phyloP scores from a whole-genome alignment of 2,888 invertebrate species.

The Boloria selene region DNA sequence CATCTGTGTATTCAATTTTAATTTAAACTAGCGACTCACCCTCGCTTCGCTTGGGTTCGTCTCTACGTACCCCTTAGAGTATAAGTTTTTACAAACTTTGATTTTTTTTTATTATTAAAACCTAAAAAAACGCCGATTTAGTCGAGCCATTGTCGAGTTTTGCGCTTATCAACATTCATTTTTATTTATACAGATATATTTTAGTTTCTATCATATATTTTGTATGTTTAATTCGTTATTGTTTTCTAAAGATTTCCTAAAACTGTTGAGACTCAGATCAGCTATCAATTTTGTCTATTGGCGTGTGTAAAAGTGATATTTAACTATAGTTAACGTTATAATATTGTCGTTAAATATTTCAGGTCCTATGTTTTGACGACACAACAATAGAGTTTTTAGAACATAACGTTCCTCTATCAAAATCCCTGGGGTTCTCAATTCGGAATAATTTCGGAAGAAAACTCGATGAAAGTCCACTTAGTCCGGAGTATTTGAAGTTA shows the following conservation, averaged over 20 bases:
- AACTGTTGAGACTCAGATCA: too few species aligned
- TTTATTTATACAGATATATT: too few species aligned
- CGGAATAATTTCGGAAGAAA: slow-evolving; percentile 44
- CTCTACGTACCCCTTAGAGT: too few species aligned
- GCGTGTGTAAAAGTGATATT: too few species aligned
- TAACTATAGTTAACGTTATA: background rate
- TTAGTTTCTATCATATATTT: slow-evolving; percentile 42
- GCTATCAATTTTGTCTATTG: too few species aligned
- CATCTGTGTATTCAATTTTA: slow-evolving; percentile 48
- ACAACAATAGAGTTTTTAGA: slow-evolving; percentile 2
- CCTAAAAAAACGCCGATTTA: too few species aligned
- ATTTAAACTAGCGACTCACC: too few species aligned
- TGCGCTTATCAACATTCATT: too few species aligned
- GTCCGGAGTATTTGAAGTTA: slow-evolving; percentile 52
- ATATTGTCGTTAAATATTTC: slow-evolving; percentile 17
- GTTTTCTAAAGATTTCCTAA: background rate
- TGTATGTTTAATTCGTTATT: slow-evolving; percentile 43
- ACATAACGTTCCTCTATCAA: slow-evolving; percentile 49
- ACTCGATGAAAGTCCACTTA: slow-evolving; percentile 46
- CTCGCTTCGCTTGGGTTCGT: too few species aligned
- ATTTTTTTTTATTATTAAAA: too few species aligned
- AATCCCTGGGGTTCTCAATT: slow-evolving; percentile 52
- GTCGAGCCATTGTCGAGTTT: too few species aligned
- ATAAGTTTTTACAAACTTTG: too few species aligned
- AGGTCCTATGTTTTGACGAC: slow-evolving; percentile 22